These are phyloP conservation scores for Anhinga rufa DNA, from an alignment of 2,113 vertebrate species.

Conservation along the genomic window DNA sequence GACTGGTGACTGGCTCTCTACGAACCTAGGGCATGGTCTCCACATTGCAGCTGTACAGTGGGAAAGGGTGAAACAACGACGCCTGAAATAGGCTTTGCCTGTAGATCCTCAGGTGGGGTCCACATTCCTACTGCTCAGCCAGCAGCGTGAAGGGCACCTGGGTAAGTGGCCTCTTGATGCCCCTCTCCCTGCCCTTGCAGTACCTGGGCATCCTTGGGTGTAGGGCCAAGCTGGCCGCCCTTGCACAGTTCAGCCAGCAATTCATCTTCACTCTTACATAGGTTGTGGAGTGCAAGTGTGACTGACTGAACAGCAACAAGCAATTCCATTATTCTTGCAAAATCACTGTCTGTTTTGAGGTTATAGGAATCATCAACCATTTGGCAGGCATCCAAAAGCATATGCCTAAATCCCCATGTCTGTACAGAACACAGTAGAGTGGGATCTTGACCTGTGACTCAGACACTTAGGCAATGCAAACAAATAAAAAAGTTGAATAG, in stretches of 20 bases:
- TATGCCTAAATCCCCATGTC: not conserved
- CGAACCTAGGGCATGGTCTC: fast-evolving
- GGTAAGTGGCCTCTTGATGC: fast-evolving
- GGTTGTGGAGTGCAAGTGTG: not conserved
- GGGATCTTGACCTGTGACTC: not conserved
- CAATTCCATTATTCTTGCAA: not conserved
- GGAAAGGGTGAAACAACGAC: not conserved
- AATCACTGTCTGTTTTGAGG: not conserved
- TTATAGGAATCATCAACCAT: not conserved
- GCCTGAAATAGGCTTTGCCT: not conserved
- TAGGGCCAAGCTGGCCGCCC: not conserved
- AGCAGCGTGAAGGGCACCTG: not conserved
- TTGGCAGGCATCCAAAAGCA: not conserved
- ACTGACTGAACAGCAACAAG: not conserved
- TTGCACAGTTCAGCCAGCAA: fast-evolving
- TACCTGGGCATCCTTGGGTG: fast-evolving
- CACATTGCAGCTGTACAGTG: not conserved
- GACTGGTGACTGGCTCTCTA: not conserved
- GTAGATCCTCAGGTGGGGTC: not conserved
- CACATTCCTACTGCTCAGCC: not conserved
- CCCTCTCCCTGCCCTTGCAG: not conserved
- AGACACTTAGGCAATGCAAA: not conserved
- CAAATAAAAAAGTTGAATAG: not conserved
- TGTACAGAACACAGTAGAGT: not conserved
- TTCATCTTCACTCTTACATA: not conserved